A percentile compares a stretch with the other conserved stretches of the same genome.
These are phyloP conservation scores for Melipona beecheii DNA, from an alignment of 2,888 invertebrate genomes.

Conservation along the genomic window DNA sequence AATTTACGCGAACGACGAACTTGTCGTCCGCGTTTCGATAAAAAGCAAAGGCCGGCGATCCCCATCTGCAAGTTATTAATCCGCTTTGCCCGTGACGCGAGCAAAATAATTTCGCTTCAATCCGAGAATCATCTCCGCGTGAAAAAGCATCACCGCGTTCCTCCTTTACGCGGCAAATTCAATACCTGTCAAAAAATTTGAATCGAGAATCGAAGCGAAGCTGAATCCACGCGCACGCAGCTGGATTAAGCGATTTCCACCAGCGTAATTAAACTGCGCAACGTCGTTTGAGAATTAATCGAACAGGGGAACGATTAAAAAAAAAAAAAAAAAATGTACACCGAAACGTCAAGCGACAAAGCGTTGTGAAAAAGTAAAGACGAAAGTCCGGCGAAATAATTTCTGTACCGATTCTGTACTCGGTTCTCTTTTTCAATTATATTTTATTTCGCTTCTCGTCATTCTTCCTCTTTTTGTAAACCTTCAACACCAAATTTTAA, in stretches of 20 bases:
- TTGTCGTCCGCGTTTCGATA: background rate
- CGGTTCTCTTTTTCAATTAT: background rate
- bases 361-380: background rate
- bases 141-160: too few species aligned
- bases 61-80: conserved; percentile 18
- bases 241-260: background rate
- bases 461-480: background rate
- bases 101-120: background rate
- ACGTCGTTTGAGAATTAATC: background rate
- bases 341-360: too few species aligned
- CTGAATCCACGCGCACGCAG: background rate
- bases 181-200: background rate
- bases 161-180: background rate
- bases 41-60: background rate
- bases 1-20: too few species aligned
- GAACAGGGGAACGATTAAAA: background rate
- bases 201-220: background rate
- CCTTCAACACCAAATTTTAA: background rate
- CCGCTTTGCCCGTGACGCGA: background rate
- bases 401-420: background rate
- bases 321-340: too few species aligned
- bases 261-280: background rate
- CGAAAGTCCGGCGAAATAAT: background rate
- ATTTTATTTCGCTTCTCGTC: background rate
- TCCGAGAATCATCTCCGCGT: background rate